Conservation (phyloP, 2,113 vertebrate species). For the Dissostichus mawsoni region DNA sequence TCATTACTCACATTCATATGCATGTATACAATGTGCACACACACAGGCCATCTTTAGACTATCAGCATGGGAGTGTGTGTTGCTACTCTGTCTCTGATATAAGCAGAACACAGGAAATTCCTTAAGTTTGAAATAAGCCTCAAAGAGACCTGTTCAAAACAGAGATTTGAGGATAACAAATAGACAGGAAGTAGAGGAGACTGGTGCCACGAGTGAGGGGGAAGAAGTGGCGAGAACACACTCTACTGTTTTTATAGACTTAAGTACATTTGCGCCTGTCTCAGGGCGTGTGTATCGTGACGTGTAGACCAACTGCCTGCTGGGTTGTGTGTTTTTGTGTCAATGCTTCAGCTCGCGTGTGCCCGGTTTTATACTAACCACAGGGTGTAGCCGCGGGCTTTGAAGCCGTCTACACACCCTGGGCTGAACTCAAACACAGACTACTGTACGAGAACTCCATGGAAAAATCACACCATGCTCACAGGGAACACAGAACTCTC, state of each 20-base stretch:
- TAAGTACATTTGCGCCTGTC: slow-evolving; percentile 48
- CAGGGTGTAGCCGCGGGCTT: slow-evolving; percentile 74
- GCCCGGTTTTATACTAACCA: slow-evolving; percentile 67
- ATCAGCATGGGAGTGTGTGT: slow-evolving; percentile 14
- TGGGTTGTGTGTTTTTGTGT: slow-evolving; percentile 25
- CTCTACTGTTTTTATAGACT: slow-evolving; percentile 58
- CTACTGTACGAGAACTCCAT: slow-evolving; percentile 60
- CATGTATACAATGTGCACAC: slow-evolving; percentile 1
- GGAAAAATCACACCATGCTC: slow-evolving; percentile 57
- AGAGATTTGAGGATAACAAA: slow-evolving; percentile 26
- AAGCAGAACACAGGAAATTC: slow-evolving; percentile 73
- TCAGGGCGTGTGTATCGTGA: slow-evolving; percentile 42
- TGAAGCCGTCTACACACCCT: slow-evolving; percentile 65
- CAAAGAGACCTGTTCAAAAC: slow-evolving; percentile 45
- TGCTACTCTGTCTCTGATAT: slow-evolving; percentile 39
- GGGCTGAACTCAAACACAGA: slow-evolving; percentile 65
- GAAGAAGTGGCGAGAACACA: slow-evolving; percentile 27
- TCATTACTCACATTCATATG: slow-evolving; percentile 16
- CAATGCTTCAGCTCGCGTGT: slow-evolving; percentile 34
- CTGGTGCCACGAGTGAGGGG: slow-evolving; percentile 6
- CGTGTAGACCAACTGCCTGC: slow-evolving; percentile 46
- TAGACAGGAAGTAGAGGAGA: slow-evolving; percentile 48
- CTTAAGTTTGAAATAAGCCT: slow-evolving; percentile 67
- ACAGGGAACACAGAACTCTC: slow-evolving; percentile 34
- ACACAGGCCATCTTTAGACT: neutral